Evolutionary conservation across 2,113 vertebrate species (phyloP), one percentile per base, ranked within the genome.

Genomic region (Calidris pugnax): DNA sequence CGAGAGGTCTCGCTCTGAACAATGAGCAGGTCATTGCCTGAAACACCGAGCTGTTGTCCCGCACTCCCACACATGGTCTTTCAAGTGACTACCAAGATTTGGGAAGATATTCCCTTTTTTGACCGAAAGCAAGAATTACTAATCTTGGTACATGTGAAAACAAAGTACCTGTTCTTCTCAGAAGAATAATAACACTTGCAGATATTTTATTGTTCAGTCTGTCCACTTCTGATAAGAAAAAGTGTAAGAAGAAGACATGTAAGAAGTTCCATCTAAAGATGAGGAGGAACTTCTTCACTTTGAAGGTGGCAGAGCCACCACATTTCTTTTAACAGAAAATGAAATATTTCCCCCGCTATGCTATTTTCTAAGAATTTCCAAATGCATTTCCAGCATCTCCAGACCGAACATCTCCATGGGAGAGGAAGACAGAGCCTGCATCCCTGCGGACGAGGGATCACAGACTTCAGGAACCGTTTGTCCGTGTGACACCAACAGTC

Each of bases 1-100:
- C 15, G 20, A 10, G 18, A 7, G 2, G 1, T 39, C 63, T 47
- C 3, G 14, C 60, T 41, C 69, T 6, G 8, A 21, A 30, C 26
- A 26, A n/a, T 8, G 43, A 10, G 32, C 10, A 33, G 67, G n/a
- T 4, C 73, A 17, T 3, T 6, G 37, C 37, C 0, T 12, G 18
- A 20, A 24, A 59, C 20, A 5, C 27, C 0, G 2, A 37, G 50
- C 32, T 28, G 5, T 1, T 10, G 5, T 2, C 76, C 30, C 64
- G 26, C 33, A 4, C 6, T n/a, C 37, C 35, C 21, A 27, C 27
- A 18, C 45, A 24, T 2, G 11, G 5, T 12, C 43, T 56, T n/a
- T 13, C 66, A 41, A 59, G 30, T 2, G 13, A 24, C 56, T 4
- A 14, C 4, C 72, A 45, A 32, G 53, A n/a, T 35, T 28, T 39